phyloP scores from a whole-genome alignment of 2,797 vertebrate species.

The Hydrocynus forskahlii region DNA sequence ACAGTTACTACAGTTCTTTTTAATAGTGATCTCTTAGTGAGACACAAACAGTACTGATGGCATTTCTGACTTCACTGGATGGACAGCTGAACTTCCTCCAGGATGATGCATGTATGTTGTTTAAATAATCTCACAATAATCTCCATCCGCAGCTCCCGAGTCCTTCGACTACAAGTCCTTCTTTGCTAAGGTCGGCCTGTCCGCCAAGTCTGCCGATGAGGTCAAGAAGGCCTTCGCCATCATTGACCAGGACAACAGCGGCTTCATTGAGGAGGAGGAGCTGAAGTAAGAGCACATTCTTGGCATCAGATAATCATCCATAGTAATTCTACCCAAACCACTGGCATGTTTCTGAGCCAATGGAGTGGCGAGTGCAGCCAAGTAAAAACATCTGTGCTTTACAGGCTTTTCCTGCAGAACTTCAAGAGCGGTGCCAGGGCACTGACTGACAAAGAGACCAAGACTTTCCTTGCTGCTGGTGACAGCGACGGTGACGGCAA shows the following conservation, averaged over 20 bases:
- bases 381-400: slow-evolving; percentile 32
- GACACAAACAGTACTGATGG: not conserved
- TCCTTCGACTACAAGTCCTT: slow-evolving; percentile 82
- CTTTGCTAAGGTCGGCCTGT: slow-evolving; percentile 80
- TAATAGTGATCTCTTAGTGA: not conserved
- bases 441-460: slow-evolving; percentile 67
- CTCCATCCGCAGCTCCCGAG: slow-evolving; percentile 74
- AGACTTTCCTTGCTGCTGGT: slow-evolving; percentile 63
- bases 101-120: not conserved
- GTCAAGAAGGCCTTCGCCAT: slow-evolving; percentile 78
- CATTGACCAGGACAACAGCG: slow-evolving; percentile 82
- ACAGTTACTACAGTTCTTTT: not conserved
- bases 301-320: not conserved
- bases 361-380: not conserved
- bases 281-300: slow-evolving; percentile 75
- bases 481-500: slow-evolving; percentile 81
- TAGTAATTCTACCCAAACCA: not conserved
- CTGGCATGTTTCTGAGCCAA: not conserved
- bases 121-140: not conserved
- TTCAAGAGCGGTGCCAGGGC: slow-evolving; percentile 63
- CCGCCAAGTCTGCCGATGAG: slow-evolving; percentile 75
- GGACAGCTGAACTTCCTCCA: not conserved
- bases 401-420: slow-evolving; percentile 69
- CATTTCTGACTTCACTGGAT: not conserved
- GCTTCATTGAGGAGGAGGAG: slow-evolving; percentile 84